Conservation (phyloP, 2,797 vertebrate species). For the Onychomys torridus region DNA sequence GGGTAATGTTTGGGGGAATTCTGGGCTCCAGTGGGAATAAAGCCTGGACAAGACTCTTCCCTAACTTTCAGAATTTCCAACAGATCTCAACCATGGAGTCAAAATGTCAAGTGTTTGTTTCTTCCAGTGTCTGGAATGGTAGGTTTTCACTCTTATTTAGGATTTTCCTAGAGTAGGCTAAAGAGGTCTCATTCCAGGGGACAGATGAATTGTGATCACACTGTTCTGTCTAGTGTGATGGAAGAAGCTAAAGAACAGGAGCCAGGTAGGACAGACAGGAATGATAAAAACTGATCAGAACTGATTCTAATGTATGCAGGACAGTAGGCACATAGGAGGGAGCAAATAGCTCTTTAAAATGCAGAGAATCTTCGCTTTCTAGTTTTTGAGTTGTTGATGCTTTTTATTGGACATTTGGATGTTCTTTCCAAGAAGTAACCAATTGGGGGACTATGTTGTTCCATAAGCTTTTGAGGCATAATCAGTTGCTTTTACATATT, state of each 20-base stretch:
- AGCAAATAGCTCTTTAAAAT: background rate
- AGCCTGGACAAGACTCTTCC: background rate
- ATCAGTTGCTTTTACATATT: slow-evolving; percentile 26
- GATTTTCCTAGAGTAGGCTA: background rate
- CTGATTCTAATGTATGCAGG: background rate
- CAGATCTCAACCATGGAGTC: slow-evolving; percentile 13
- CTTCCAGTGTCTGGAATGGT: background rate
- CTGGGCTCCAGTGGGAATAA: background rate
- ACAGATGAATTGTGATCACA: background rate
- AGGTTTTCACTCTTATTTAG: background rate
- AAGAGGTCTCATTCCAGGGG: background rate
- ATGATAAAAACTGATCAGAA: background rate
- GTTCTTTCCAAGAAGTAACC: background rate
- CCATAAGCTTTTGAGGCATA: background rate
- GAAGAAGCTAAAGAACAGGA: background rate
- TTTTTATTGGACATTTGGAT: background rate
- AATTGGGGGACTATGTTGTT: background rate
- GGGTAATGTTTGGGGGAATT: background rate
- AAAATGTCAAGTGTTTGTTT: slow-evolving; percentile 16
- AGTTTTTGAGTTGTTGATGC: background rate
- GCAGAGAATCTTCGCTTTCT: background rate
- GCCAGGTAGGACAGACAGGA: background rate
- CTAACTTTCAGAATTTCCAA: slow-evolving; percentile 21
- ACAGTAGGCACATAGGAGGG: background rate
- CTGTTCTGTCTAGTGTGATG: background rate